Evolutionary conservation across 2,797 vertebrate species (phyloP).

Genomic region (Melanogrammus aeglefinus): DNA sequence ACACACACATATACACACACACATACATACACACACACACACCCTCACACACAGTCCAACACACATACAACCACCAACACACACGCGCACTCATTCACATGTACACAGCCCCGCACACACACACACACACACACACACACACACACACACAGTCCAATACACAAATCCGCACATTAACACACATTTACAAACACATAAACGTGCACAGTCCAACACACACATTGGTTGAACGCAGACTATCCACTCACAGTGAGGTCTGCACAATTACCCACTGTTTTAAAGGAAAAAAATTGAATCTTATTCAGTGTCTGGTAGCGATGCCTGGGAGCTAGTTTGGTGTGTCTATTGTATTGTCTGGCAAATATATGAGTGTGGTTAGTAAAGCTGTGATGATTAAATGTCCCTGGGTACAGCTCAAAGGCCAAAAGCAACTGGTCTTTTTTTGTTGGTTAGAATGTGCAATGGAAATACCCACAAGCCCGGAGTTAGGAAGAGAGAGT

Average conservation of each 20-base stretch:
- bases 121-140: not conserved
- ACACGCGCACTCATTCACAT: not conserved
- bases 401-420: conserved; percentile 56
- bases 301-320: conserved; percentile 35
- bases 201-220: conserved; percentile 1
- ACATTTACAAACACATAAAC: not conserved
- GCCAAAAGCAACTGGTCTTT: conserved; percentile 71
- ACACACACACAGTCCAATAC: conserved; percentile 14
- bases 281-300: conserved; percentile 18
- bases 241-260: conserved; percentile 39
- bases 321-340: conserved; percentile 56
- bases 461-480: conserved; percentile 70
- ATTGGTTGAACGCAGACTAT: conserved; percentile 44
- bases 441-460: conserved; percentile 65
- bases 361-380: conserved; percentile 57
- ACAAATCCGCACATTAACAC: not conserved
- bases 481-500: conserved; percentile 42
- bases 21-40: not conserved
- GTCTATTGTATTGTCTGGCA: conserved; percentile 66
- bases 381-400: conserved; percentile 68
- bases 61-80: conserved; percentile 8
- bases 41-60: not conserved
- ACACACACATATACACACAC: conserved; percentile 13
- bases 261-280: conserved; percentile 44
- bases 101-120: not conserved